Evolutionary conservation across 2,113 vertebrate genomes (phyloP), one percentile per base, ranked within the genome.

Genomic region (Actinemys pallida): DNA sequence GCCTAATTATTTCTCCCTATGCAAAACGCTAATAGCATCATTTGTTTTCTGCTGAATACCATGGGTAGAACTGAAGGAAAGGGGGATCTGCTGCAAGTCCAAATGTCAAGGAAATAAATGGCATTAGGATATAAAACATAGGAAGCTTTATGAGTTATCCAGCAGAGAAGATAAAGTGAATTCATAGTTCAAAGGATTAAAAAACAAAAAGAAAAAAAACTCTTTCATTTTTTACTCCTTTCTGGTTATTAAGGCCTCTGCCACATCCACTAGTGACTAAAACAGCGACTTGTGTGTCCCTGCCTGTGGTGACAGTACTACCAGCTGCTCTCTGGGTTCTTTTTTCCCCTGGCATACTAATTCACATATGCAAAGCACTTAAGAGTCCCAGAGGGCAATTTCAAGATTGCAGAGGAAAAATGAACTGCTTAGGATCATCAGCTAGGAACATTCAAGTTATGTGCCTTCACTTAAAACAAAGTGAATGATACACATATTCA

Each of bases 341-440:
- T 86, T 59, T 95, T 47, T 81, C 80, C 80, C 69, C 87, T 91
- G 96, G 95, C 94, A 97, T 97, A 95, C 94, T 96, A 97, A 97
- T 93, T 88, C 53, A 76, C 13, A 69, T 65, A 90, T 52, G 87
- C 84, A 92, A 96, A 96, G 93, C 86, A 86, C 39, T 94, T 95
- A 84, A 93, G 62, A 91, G 87, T 94, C 96, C 90, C 94, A 93
- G 45, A 93, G 91, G 95, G 87, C 49, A 81, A 78, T 83, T 95
- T 93, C 89, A 92, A 92, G 49, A 95, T 49, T 90, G 85, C 76
- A 94, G 84, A 95, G 83, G 57, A 95, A 92, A 92, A 10, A 94
- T 0, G 39, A 93, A 94, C 39, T 57, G 53, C 52, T 72, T 89
- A 47, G 90, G 50, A 94, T 91, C 52, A 83, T 94, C 87, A 90